Conservation (phyloP, 2,113 vertebrate species). For the Trogon melanurus region DNA sequence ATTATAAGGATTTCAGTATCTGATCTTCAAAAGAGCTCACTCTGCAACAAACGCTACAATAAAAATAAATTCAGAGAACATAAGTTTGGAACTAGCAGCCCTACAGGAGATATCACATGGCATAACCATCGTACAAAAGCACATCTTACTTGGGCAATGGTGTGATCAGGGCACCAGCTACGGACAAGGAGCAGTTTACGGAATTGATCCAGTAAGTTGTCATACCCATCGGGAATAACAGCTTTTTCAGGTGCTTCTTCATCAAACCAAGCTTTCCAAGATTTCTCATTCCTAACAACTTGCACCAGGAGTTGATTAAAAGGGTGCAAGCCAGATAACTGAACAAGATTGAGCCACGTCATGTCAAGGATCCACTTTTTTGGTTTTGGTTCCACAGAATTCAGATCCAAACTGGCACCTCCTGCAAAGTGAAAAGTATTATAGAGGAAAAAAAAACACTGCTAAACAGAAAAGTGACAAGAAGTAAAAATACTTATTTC, state of each 20-base stretch:
- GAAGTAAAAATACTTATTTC: neutral
- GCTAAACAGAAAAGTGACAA: neutral
- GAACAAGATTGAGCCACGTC: constrained; percentile 87
- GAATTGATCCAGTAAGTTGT: constrained; percentile 79
- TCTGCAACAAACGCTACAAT: neutral
- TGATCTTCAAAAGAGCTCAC: neutral
- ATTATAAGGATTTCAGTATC: neutral
- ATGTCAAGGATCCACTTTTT: constrained; percentile 86
- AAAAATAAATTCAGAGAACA: neutral
- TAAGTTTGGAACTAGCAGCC: neutral
- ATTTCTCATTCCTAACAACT: constrained; percentile 78
- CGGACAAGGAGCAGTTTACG: constrained; percentile 83
- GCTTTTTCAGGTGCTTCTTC: constrained; percentile 78
- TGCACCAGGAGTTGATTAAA: constrained; percentile 79
- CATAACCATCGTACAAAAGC: neutral
- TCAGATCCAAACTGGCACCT: constrained; percentile 84
- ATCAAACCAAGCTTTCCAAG: constrained; percentile 86
- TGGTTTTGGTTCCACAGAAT: constrained; percentile 83
- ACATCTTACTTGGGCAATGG: constrained; percentile 78
- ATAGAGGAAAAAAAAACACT: neutral
- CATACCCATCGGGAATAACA: constrained; percentile 80
- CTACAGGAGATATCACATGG: neutral
- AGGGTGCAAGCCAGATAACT: constrained; percentile 77
- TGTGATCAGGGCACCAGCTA: constrained; percentile 86
- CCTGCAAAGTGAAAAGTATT: constrained; percentile 63